Evolutionary conservation across 1,140 invertebrate genomes (phyloP), one percentile per base, ranked within the genome.

Genomic region (Antheraea pernyi): DNA sequence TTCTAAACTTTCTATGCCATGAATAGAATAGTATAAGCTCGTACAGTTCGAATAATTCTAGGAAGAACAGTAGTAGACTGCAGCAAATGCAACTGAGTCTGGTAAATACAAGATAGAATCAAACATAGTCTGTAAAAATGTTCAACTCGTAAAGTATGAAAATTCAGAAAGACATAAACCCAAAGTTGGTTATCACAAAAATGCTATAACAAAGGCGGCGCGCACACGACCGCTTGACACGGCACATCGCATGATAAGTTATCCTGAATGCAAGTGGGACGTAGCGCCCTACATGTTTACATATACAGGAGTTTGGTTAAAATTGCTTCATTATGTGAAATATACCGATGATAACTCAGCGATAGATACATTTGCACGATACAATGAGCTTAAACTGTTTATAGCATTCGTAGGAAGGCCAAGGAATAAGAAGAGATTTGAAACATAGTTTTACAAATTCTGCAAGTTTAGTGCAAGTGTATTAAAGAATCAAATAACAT

Each of bases 271-370:
- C 46, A 53, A 53, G 36, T n/a, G 53, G 19, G 9, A 42, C 42
- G 60, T 7, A 16, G 13, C 53, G 58, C 7, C 19, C 63, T 70
- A 53, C 46, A 6, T 65, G 70, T 71, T 53, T 53, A 13, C 46
- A 53, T 16, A 13, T 53, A 16, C 9, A 13, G 46, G 46, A n/a
- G 13, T 13, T 5, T 53, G 13, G 9, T 5, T 53, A 16, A 53
- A 16, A n/a, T 53, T 53, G 16, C 46, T 53, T 53, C 46, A 53
- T 53, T 53, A 16, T 53, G 13, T 53, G 16, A 53, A 53, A 53
- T 53, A 53, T 10, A 7, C 4, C 10, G 16, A 53, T 53, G 16
- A 53, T 53, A 53, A 53, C 11, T 53, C 11, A 53, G 16, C 16
- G 11, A 53, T 16, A 13, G 11, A 8, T 11, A 42, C 7, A 10